A percentile compares a stretch with the other conserved stretches of the same genome.
phyloP scores from a whole-genome alignment of 2,113 vertebrate genomes.

The Cyanoliseus patagonus region DNA sequence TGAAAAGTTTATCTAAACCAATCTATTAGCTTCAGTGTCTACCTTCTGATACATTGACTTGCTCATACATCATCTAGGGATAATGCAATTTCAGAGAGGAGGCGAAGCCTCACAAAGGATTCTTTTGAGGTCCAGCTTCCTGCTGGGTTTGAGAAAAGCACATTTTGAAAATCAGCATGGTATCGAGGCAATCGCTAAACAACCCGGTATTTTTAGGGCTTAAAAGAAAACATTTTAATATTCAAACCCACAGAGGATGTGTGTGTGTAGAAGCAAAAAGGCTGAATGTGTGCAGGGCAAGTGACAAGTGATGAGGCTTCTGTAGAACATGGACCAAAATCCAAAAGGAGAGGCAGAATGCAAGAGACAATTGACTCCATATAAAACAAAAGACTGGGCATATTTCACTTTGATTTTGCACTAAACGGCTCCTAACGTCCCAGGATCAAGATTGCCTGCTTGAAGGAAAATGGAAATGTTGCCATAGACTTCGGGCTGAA shows the following conservation, averaged over 20 bases:
- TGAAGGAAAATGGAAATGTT: background rate
- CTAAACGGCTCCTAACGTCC: background rate
- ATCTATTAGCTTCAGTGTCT: background rate
- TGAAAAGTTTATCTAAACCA: background rate
- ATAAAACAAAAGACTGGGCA: background rate
- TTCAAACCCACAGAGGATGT: background rate
- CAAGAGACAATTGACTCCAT: background rate
- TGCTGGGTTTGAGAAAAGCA: constrained; percentile 46
- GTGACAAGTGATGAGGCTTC: background rate
- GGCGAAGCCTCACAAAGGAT: background rate
- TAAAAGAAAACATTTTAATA: background rate
- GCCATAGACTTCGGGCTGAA: background rate
- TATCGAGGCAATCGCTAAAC: constrained; percentile 33
- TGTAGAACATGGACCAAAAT: fast-evolving
- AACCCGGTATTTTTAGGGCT: constrained; percentile 31
- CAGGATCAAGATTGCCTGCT: background rate
- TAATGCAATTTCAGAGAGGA: constrained; percentile 25
- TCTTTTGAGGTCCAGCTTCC: constrained; percentile 38
- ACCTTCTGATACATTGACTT: background rate
- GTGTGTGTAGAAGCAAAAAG: background rate
- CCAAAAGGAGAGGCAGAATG: background rate
- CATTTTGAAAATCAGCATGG: constrained; percentile 55
- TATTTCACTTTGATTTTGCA: constrained; percentile 26
- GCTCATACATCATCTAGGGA: background rate
- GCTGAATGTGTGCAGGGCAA: background rate